Evolutionary conservation across 2,797 vertebrate species (phyloP), one percentile per base, ranked within the genome.

Genomic region (Rousettus madagascariensis): DNA sequence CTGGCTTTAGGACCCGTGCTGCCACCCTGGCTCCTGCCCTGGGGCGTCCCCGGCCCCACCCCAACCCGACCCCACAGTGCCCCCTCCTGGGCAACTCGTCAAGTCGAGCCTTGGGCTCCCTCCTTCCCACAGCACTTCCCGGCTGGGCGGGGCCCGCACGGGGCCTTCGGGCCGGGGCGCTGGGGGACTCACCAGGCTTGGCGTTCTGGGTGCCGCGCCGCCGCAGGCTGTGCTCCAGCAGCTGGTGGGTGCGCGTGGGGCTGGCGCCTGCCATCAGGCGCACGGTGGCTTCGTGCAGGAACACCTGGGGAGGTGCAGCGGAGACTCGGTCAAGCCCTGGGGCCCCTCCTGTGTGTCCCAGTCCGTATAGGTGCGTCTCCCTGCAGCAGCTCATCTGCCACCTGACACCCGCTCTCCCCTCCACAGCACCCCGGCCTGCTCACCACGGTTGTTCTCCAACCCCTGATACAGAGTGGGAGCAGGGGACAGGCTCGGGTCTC

Each of bases 251-350:
- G 63, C 99, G 99, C 1, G 99, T 99, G 66, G 99, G 99, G 98
- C 99, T 99, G 97, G 99, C 99, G 79, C 99, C 99, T 0, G 99
- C 99, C 99, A 99, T 99, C 97, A 99, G 98, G 87, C 99, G 99
- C 96, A 99, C 99, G 0, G 99, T 99, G 87, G 99, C 99, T 98
- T 99, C 99, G 0, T 99, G 99, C 55, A 99, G 99, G 95, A 99
- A 99, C 96, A 99, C 99, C 99, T 99, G 97, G 8, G 43, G n/a
- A 78, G 77, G 69, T 5, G 19, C 66, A 38, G 8, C 30, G 28
- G 63, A 20, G 7, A 15, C 1, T 1, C 1, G 24, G 36, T 88
- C 41, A 43, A 11, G 75, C 19, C 57, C 26, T 0, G 10, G 49
- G 43, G 41, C 55, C 59, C 68, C 15, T 36, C n/a, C 28, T 6